Conservation (phyloP, 2,888 invertebrate species). For the Ernsta delagoae region DNA sequence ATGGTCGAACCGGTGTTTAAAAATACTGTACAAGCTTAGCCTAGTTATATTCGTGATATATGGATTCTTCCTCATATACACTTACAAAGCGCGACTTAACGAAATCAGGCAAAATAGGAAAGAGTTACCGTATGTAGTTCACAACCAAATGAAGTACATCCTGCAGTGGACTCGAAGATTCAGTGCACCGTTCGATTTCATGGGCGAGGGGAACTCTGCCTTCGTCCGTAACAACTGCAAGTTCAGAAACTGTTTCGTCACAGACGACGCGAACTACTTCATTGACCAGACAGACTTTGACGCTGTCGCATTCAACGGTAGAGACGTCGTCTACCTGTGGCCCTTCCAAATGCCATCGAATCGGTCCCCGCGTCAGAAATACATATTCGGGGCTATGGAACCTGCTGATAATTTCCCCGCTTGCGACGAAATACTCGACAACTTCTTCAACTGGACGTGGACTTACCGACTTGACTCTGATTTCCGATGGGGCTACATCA, state of each 20-base stretch:
- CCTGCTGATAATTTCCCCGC: constrained; percentile 59
- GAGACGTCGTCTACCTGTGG: constrained; percentile 41
- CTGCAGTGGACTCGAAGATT: constrained; percentile 43
- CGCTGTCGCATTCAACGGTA: constrained; percentile 45
- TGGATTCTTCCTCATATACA: constrained; percentile 17
- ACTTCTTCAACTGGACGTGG: constrained; percentile 55
- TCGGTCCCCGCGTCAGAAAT: constrained; percentile 59
- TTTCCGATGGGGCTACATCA: constrained; percentile 48
- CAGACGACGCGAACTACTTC: constrained; percentile 40
- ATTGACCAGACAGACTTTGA: constrained; percentile 39
- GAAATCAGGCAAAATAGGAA: constrained; percentile 36
- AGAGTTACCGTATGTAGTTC: constrained; percentile 38
- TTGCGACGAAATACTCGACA: constrained; percentile 51
- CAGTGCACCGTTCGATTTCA: constrained; percentile 42
- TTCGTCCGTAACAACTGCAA: constrained; percentile 44
- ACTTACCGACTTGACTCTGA: constrained; percentile 50
- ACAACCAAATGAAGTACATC: constrained; percentile 41
- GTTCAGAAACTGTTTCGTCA: constrained; percentile 47
- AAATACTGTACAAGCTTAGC: neutral
- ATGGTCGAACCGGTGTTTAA: neutral
- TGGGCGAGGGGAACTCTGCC: constrained; percentile 42
- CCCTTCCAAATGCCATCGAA: constrained; percentile 39
- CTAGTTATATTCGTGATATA: neutral
- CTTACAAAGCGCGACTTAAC: constrained; percentile 37
- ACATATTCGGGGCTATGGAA: constrained; percentile 62